A percentile compares a stretch with the other conserved stretches of the same genome.
These are phyloP conservation scores for Rhodophaea formosa DNA, from an alignment of 2,888 invertebrate species.

Conservation along the genomic window DNA sequence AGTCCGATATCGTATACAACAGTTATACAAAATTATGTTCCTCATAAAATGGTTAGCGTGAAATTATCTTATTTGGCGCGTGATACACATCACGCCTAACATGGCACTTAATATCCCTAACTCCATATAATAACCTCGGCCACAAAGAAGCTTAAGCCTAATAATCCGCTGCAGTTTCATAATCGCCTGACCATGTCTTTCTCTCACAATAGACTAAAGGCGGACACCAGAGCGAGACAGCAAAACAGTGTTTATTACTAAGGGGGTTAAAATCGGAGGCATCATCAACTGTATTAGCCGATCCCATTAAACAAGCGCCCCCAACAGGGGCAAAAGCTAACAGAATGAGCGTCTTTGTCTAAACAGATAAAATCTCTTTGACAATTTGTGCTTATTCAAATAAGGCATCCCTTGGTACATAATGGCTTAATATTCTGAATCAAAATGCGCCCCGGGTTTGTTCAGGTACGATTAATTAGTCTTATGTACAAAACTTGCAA, in stretches of 20 bases:
- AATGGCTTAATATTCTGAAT: constrained; percentile 67
- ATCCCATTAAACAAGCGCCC: constrained; percentile 72
- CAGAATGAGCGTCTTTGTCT: constrained; percentile 77
- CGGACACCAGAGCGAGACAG: constrained; percentile 31
- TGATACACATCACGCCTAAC: constrained; percentile 18
- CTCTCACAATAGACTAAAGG: constrained; percentile 26
- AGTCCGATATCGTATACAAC: too few species aligned
- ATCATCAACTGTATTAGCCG: constrained; percentile 77
- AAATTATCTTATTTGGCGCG: not conserved
- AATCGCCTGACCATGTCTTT: constrained; percentile 39
- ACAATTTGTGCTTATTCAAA: constrained; percentile 81
- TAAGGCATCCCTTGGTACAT: constrained; percentile 71
- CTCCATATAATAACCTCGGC: constrained; percentile 37
- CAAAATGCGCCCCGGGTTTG: constrained; percentile 34
- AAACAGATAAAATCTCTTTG: constrained; percentile 80
- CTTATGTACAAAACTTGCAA: constrained; percentile 5
- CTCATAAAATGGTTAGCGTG: not conserved
- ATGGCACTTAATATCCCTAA: constrained; percentile 28
- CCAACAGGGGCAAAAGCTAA: constrained; percentile 70
- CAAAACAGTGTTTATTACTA: constrained; percentile 62
- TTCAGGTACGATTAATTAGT: constrained; percentile 32
- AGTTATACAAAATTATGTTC: too few species aligned
- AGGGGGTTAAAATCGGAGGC: constrained; percentile 64
- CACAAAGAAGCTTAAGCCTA: constrained; percentile 55
- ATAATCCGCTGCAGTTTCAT: constrained; percentile 56